These are phyloP conservation scores for Ennomos erosarius DNA, from an alignment of 2,888 invertebrate species.

Conservation along the genomic window DNA sequence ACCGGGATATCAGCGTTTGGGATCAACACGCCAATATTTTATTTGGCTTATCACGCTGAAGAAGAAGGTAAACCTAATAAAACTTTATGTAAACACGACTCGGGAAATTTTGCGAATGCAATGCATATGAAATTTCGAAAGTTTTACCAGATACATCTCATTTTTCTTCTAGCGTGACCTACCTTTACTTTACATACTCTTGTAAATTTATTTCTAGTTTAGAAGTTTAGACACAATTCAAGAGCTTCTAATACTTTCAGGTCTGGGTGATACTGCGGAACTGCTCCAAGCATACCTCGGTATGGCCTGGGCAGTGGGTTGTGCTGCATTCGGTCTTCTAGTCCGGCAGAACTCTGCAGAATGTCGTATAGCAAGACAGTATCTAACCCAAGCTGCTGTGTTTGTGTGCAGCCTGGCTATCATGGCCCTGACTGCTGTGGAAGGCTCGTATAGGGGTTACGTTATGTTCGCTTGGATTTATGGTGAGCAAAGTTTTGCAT, in stretches of 20 bases:
- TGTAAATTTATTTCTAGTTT: neutral
- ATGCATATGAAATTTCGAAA: neutral
- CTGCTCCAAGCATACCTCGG: conserved; percentile 91
- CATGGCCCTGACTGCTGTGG: conserved; percentile 90
- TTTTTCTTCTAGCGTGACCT: no score
- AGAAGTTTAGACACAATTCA: no score
- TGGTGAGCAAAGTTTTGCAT: conserved; percentile 75
- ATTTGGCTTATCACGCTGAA: conserved; percentile 92
- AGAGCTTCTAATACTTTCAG: conserved; percentile 46
- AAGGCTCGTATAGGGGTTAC: conserved; percentile 91
- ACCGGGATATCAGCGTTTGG: conserved; percentile 93
- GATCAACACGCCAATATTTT: conserved; percentile 93
- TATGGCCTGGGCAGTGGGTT: conserved; percentile 93
- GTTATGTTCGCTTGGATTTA: conserved; percentile 93
- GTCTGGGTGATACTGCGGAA: conserved; percentile 86
- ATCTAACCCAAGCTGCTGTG: conserved; percentile 92
- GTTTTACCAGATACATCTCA: no score
- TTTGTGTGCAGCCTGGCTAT: conserved; percentile 92
- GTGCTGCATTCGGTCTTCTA: conserved; percentile 91
- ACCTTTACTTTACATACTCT: neutral
- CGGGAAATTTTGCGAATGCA: neutral
- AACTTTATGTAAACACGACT: neutral
- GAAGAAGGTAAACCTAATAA: conserved; percentile 85
- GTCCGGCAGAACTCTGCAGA: conserved; percentile 94
- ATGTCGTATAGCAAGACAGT: conserved; percentile 93